A percentile compares a stretch with the other conserved stretches of the same genome.
Conservation (phyloP, 2,113 vertebrate genomes). For the Athene noctua region DNA sequence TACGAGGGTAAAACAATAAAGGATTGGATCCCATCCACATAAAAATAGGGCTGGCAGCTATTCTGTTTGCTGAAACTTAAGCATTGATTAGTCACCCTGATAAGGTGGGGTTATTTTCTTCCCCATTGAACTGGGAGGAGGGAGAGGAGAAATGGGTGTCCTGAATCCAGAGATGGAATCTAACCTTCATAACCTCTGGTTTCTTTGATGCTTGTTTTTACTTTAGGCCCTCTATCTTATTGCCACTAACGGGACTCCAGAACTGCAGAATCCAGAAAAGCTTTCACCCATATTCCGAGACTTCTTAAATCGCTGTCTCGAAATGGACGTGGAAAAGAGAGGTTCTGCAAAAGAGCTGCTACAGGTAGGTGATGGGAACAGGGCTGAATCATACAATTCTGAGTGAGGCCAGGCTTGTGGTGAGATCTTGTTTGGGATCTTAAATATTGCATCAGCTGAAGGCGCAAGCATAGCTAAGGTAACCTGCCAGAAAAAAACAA, state of each 20-base stretch:
- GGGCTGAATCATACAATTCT: not conserved
- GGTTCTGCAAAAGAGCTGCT: conserved; percentile 93
- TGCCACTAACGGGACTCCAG: conserved; percentile 94
- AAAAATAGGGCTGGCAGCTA: not conserved
- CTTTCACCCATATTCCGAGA: conserved; percentile 89
- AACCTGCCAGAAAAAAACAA: not conserved
- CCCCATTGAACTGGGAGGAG: not conserved
- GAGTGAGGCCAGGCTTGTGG: not conserved
- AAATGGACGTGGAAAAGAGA: conserved; percentile 98
- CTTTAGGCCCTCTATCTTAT: conserved; percentile 95
- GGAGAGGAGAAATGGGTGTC: not conserved
- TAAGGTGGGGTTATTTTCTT: not conserved
- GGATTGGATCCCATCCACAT: conserved; percentile 37
- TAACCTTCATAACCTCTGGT: not conserved
- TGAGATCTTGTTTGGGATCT: not conserved
- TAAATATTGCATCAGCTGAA: not conserved
- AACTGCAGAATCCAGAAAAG: conserved; percentile 96
- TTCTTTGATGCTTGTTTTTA: not conserved
- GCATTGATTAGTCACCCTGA: conserved; percentile 3
- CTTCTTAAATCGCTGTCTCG: conserved; percentile 92
- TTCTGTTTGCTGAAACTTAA: conserved; percentile 6
- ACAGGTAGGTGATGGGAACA: conserved; percentile 75
- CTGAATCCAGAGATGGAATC: not conserved
- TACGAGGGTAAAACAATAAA: conserved; percentile 28
- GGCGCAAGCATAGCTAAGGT: not conserved